A percentile compares a stretch with the other conserved stretches of the same genome.
These are phyloP conservation scores for Tichodroma muraria DNA, from an alignment of 2,113 vertebrate species.

Conservation along the genomic window DNA sequence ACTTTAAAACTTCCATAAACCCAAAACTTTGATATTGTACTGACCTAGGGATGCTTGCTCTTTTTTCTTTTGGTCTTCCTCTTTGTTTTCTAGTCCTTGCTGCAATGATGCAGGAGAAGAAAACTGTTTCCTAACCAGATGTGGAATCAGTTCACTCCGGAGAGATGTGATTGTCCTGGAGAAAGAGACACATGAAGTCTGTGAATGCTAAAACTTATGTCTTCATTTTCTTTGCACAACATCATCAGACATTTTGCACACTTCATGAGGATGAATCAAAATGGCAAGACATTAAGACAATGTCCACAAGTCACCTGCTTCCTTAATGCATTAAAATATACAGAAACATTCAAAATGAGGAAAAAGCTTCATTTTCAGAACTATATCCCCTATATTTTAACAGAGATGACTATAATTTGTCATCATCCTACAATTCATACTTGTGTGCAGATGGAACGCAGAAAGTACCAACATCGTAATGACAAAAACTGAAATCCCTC, in stretches of 20 bases:
- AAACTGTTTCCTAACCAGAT: constrained; percentile 94
- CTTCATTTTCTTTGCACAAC: neutral
- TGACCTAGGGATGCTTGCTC: constrained; percentile 70
- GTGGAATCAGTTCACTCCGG: constrained; percentile 91
- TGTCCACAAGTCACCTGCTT: neutral
- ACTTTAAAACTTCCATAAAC: neutral
- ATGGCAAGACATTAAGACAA: neutral
- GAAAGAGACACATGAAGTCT: neutral
- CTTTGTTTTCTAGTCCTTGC: constrained; percentile 74
- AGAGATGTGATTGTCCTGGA: constrained; percentile 89
- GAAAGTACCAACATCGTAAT: neutral
- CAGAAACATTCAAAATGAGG: neutral
- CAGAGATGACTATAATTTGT: neutral
- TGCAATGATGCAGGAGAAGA: constrained; percentile 71
- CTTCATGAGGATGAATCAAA: neutral
- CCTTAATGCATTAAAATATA: neutral
- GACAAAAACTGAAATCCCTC: neutral
- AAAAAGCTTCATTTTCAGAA: neutral
- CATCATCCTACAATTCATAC: neutral
- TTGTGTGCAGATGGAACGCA: neutral
- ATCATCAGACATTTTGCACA: neutral
- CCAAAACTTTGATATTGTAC: neutral
- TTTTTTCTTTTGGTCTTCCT: constrained; percentile 80
- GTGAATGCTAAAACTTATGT: neutral
- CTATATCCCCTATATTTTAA: neutral